These are phyloP conservation scores for Isaurus tuberculatus DNA, from an alignment of 92 coral and sea anemone genomes.

Conservation along the genomic window DNA sequence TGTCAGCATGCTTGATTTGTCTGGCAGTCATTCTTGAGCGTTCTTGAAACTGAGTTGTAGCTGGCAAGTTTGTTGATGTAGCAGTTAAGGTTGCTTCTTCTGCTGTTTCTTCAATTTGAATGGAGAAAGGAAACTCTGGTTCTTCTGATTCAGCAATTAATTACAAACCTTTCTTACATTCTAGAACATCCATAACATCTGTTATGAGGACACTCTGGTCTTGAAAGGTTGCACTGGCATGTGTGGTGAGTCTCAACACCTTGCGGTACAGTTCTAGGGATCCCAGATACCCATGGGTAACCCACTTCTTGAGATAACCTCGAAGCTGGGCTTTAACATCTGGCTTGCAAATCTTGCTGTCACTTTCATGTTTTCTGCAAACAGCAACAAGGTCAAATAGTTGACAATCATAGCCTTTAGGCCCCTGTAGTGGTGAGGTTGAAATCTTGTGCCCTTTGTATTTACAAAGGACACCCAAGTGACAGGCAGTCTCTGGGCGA, in stretches of 20 bases:
- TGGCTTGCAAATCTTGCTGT: slow-evolving; percentile 56
- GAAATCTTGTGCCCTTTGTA: slow-evolving; percentile 54
- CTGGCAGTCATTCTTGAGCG: slow-evolving; percentile 24
- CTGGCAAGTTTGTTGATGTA: slow-evolving; percentile 30
- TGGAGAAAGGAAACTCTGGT: slow-evolving; percentile 36
- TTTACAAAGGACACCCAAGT: slow-evolving; percentile 50
- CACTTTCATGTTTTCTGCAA: slow-evolving; percentile 57
- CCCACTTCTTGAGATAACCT: slow-evolving; percentile 47
- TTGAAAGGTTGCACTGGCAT: slow-evolving; percentile 54
- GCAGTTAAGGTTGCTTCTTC: slow-evolving; percentile 10
- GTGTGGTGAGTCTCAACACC: slow-evolving; percentile 57
- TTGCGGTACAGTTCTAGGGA: slow-evolving; percentile 56
- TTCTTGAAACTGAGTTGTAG: slow-evolving; percentile 16
- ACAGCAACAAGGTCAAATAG: slow-evolving; percentile 50
- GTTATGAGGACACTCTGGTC: slow-evolving; percentile 48
- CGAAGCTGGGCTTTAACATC: slow-evolving; percentile 49
- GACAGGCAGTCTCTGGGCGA: slow-evolving; percentile 60
- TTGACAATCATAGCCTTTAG: slow-evolving; percentile 57
- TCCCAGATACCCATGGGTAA: slow-evolving; percentile 52
- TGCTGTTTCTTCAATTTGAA: slow-evolving; percentile 1
- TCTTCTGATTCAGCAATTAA: slow-evolving; percentile 41
- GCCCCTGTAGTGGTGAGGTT: slow-evolving; percentile 60
- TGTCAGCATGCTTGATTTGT: slow-evolving; percentile 21
- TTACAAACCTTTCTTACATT: slow-evolving; percentile 44
- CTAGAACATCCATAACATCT: slow-evolving; percentile 49